Conservation (phyloP, 2,888 invertebrate species). For the Pristionchus maxplancki region DNA sequence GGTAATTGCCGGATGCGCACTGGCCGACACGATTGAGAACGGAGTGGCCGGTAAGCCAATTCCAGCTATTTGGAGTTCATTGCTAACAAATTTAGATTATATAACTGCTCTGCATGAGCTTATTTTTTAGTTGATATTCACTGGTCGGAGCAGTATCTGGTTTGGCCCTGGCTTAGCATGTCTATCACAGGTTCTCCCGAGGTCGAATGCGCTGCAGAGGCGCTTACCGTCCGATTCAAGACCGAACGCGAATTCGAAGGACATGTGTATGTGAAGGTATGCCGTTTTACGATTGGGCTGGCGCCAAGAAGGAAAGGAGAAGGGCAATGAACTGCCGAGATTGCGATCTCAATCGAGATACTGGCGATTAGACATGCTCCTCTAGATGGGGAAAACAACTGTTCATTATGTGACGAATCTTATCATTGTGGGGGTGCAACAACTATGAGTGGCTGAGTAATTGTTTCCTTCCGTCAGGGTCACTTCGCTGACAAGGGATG, state of each 20-base stretch:
- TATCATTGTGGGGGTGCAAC: background rate
- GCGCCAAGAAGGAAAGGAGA: slow-evolving; percentile 13
- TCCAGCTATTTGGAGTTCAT: background rate
- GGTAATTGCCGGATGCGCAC: slow-evolving; percentile 2
- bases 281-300: background rate
- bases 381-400: background rate
- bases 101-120: too few species aligned
- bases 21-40: slow-evolving; percentile 52
- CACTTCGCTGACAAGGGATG: slow-evolving; percentile 63
- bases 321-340: slow-evolving; percentile 57
- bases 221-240: slow-evolving; percentile 65
- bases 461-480: slow-evolving; percentile 47
- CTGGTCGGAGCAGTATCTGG: too few species aligned
- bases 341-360: background rate
- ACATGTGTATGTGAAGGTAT: slow-evolving; percentile 67
- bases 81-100: too few species aligned
- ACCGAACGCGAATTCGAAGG: slow-evolving; percentile 70
- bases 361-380: background rate
- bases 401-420: background rate
- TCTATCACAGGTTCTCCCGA: slow-evolving; percentile 63
- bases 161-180: background rate
- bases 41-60: slow-evolving; percentile 40
- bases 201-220: slow-evolving; percentile 67
- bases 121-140: too few species aligned
- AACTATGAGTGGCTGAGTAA: background rate